These are phyloP conservation scores for Brachionus angularis DNA, from an alignment of 1,140 invertebrate genomes.

Conservation along the genomic window DNA sequence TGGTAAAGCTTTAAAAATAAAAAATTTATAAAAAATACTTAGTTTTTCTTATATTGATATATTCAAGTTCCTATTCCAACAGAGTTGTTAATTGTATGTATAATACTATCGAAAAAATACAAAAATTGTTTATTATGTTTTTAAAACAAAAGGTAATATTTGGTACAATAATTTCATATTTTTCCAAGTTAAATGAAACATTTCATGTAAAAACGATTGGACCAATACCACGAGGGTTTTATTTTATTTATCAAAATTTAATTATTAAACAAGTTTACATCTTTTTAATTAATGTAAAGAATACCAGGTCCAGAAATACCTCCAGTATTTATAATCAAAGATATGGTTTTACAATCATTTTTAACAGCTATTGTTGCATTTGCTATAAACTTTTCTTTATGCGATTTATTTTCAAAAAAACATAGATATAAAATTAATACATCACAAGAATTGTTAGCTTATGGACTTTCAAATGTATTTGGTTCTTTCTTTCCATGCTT, in stretches of 20 bases:
- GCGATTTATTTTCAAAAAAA: constrained; percentile 18
- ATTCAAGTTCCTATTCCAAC: constrained; percentile 52
- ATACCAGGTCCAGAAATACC: constrained; percentile 13
- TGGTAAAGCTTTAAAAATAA: not conserved
- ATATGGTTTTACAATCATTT: constrained; percentile 7
- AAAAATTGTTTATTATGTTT: not conserved
- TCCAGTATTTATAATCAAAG: constrained; percentile 11
- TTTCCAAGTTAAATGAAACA: constrained; percentile 5
- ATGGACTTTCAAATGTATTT: constrained; percentile 60
- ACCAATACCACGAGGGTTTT: not conserved
- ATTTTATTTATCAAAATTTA: not conserved
- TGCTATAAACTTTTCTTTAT: constrained; percentile 32
- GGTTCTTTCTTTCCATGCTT: constrained; percentile 61
- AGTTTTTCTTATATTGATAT: not conserved
- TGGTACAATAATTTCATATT: constrained; percentile 41
- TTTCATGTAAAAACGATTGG: constrained; percentile 31
- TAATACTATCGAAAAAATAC: not conserved
- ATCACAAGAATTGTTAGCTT: constrained; percentile 60
- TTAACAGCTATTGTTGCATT: constrained; percentile 9
- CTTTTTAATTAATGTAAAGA: not conserved
- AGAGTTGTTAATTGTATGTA: constrained; percentile 55
- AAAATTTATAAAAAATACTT: not conserved
- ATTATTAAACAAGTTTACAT: not conserved
- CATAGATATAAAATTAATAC: constrained; percentile 32
- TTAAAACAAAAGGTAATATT: constrained; percentile 45